A percentile compares a stretch with the other conserved stretches of the same genome.
Evolutionary conservation across 1,140 invertebrate genomes (phyloP).

Genomic region (Cepaea nemoralis): DNA sequence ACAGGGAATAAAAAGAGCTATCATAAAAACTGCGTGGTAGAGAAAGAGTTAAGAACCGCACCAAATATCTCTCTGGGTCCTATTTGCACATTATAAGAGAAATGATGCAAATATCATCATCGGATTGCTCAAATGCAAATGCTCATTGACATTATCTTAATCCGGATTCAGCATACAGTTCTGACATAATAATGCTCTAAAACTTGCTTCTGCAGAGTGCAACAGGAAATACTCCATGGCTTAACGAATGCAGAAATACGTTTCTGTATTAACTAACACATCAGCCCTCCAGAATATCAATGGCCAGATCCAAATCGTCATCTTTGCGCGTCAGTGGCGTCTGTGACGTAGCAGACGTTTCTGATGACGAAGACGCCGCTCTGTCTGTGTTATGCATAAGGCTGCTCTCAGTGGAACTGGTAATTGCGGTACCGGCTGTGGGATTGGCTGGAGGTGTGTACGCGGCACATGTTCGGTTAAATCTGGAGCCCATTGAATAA

Average conservation of each 20-base stretch:
- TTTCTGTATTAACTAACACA: background rate
- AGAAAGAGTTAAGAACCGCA: too few relatives aligned
- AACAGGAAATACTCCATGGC: background rate
- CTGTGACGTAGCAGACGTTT: conserved; percentile 26
- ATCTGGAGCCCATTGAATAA: background rate
- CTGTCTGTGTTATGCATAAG: background rate
- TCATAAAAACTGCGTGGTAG: too few relatives aligned
- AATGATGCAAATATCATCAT: too few relatives aligned
- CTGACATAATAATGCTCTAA: too few relatives aligned
- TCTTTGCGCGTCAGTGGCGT: conserved; percentile 14
- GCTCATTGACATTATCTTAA: too few relatives aligned
- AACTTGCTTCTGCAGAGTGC: background rate
- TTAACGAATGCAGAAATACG: background rate
- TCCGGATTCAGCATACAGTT: too few relatives aligned
- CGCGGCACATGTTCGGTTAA: background rate
- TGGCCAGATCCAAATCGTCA: background rate
- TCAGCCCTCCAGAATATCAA: background rate
- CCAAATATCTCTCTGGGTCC: too few relatives aligned
- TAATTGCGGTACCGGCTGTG: background rate
- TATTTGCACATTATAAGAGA: too few relatives aligned
- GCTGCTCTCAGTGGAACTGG: background rate
- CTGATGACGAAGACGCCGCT: conserved; percentile 12
- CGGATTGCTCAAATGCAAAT: too few relatives aligned
- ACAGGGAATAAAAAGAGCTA: too few relatives aligned
- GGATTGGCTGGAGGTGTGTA: background rate